phyloP scores from a whole-genome alignment of 2,113 vertebrate genomes.

The Pseudopipra pipra region DNA sequence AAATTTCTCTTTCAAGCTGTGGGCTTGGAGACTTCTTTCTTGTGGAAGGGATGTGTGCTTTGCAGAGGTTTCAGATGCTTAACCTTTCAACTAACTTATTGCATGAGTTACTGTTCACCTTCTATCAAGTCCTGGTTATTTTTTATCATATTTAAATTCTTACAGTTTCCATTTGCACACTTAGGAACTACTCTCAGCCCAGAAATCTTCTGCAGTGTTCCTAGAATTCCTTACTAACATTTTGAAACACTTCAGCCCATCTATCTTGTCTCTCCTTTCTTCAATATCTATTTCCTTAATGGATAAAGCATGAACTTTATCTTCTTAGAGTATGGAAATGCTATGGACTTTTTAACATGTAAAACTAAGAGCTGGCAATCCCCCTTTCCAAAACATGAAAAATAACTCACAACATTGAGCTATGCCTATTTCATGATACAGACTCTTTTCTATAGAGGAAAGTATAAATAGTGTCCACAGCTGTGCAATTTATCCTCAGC shows the following conservation, averaged over 20 bases:
- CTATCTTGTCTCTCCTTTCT: not conserved
- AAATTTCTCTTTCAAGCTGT: not conserved
- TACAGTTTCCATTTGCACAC: not conserved
- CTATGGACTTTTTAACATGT: not conserved
- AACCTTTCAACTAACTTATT: not conserved
- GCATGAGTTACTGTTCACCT: not conserved
- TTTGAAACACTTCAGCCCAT: not conserved
- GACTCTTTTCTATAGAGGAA: not conserved
- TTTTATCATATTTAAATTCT: not conserved
- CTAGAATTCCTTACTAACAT: not conserved
- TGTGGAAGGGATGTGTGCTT: not conserved
- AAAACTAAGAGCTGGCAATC: not conserved
- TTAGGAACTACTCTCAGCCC: not conserved
- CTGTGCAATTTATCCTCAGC: constrained; percentile 26
- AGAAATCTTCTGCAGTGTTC: not conserved
- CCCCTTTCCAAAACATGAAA: not conserved
- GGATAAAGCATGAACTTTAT: not conserved
- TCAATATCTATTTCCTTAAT: not conserved
- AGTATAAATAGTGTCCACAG: constrained; percentile 49
- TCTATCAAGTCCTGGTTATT: not conserved
- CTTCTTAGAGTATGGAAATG: not conserved
- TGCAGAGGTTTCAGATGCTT: not conserved
- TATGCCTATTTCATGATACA: not conserved
- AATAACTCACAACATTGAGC: not conserved
- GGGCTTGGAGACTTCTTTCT: not conserved